Base-by-base conservation (phyloP, 1,140 invertebrate species). In the Rhopalosiphum maidis region DNA sequence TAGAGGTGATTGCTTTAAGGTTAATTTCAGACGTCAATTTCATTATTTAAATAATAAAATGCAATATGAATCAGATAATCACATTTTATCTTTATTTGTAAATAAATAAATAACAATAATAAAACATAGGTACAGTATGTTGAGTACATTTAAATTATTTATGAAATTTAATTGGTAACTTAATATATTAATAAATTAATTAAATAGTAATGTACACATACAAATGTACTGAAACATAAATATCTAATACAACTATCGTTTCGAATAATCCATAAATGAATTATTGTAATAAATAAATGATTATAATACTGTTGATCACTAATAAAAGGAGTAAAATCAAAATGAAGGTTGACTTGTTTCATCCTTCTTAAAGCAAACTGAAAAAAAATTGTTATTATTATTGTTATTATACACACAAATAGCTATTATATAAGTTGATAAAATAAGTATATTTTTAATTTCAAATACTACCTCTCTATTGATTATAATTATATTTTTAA, bases 261-360 rank as follows among this genome's bases (percentile, higher is more conserved):
- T 35, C 35, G 30, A 54, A 89, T 48, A 46, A n/a, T n/a, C 46
- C 4, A 48, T 87, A 30, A 60, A 55, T 23, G 23, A 90, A 60
- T 90, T 60, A 90, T 21, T 23, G 11, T 88, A 88, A 15, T n/a
- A 48, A 37, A 23, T 54, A 41, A 43, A 90, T 60, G 51, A 60
- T 90, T 90, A 93, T 93, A 83, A 85, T 93, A 86, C 91, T 93
- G 91, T 37, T 22, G 9, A 85, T 83, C 35, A 25, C 37, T 92
- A 82, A 77, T 91, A 92, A 43, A 90, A 55, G 25, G 11, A 22
- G 11, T 90, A 25, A 30, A 37, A 55, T 41, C 11, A 60, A 90
- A 89, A 25, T 60, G 30, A 90, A 41, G 51, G 9, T 60, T 60
- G 88, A 60, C 37, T 55, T 18, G 4, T 35, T 51, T 18, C 35